Evolutionary conservation across 2,888 invertebrate genomes (phyloP).

Genomic region (Eilema depressum): DNA sequence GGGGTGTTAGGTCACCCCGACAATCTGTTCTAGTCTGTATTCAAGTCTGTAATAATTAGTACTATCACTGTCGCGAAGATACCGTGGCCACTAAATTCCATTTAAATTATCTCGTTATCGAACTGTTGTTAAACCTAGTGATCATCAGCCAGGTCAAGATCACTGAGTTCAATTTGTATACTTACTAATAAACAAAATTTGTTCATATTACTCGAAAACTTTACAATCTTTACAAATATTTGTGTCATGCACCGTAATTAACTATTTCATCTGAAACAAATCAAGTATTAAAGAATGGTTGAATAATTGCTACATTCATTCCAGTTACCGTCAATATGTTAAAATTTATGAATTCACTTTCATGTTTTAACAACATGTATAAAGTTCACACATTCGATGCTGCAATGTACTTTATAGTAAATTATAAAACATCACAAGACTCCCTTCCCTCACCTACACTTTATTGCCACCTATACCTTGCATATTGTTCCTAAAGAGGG

Average conservation of each 20-base stretch:
- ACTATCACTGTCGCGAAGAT: neutral
- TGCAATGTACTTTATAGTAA: neutral
- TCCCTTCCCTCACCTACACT: neutral
- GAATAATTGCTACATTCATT: neutral
- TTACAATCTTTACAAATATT: neutral
- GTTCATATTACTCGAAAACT: neutral
- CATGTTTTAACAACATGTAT: neutral
- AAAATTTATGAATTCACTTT: neutral
- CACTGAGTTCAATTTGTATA: neutral
- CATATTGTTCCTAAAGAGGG: constrained; percentile 1
- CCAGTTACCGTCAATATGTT: neutral
- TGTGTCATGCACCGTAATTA: neutral
- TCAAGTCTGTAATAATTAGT: neutral
- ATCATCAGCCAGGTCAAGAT: neutral
- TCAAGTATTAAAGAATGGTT: neutral
- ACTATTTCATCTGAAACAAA: neutral
- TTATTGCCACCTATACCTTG: neutral
- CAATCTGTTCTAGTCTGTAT: no score
- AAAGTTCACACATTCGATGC: neutral
- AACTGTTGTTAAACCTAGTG: neutral
- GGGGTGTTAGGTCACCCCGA: no score
- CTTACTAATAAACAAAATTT: neutral
- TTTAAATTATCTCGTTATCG: neutral
- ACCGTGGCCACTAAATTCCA: neutral
- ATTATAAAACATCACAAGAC: neutral